A percentile compares a stretch with the other conserved stretches of the same genome.
phyloP scores from a whole-genome alignment of 2,797 vertebrate genomes.

The Thalassophryne amazonica region DNA sequence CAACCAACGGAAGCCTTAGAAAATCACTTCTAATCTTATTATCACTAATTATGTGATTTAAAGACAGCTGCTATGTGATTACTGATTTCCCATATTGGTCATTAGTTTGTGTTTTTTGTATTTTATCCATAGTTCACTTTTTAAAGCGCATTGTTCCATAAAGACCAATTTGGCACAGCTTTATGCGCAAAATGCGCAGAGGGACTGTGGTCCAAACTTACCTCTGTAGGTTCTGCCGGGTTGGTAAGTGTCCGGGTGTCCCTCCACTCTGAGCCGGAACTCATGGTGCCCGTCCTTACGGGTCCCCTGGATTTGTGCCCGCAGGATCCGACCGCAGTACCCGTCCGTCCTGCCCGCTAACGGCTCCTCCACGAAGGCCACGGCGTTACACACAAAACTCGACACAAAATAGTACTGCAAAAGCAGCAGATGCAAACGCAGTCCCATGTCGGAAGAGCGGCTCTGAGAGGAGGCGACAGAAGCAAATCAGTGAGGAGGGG shows the following conservation, averaged over 20 bases:
- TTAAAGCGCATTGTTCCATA: too few relatives aligned
- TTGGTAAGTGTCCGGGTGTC: slow-evolving; percentile 90
- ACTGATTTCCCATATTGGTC: too few relatives aligned
- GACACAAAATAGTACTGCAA: slow-evolving; percentile 76
- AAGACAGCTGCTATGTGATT: too few relatives aligned
- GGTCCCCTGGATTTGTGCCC: slow-evolving; percentile 87
- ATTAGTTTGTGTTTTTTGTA: too few relatives aligned
- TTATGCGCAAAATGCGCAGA: slow-evolving; percentile 29
- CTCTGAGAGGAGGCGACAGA: neutral
- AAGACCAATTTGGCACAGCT: slow-evolving; percentile 10
- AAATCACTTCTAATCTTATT: too few relatives aligned
- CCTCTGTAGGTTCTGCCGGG: slow-evolving; percentile 90
- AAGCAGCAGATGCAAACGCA: slow-evolving; percentile 68
- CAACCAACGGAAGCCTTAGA: too few relatives aligned
- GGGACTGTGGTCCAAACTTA: slow-evolving; percentile 18
- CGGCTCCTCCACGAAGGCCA: slow-evolving; percentile 86
- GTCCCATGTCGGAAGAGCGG: slow-evolving; percentile 69
- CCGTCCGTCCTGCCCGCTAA: slow-evolving; percentile 84
- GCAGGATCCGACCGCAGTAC: slow-evolving; percentile 90
- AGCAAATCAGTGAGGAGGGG: neutral
- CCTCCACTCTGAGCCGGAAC: slow-evolving; percentile 92
- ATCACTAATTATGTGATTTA: too few relatives aligned
- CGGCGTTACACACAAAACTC: slow-evolving; percentile 73
- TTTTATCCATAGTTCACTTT: neutral
- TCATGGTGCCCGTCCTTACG: slow-evolving; percentile 90